Evolutionary conservation across 1,140 invertebrate genomes (phyloP).

Genomic region (Panulirus ornatus): DNA sequence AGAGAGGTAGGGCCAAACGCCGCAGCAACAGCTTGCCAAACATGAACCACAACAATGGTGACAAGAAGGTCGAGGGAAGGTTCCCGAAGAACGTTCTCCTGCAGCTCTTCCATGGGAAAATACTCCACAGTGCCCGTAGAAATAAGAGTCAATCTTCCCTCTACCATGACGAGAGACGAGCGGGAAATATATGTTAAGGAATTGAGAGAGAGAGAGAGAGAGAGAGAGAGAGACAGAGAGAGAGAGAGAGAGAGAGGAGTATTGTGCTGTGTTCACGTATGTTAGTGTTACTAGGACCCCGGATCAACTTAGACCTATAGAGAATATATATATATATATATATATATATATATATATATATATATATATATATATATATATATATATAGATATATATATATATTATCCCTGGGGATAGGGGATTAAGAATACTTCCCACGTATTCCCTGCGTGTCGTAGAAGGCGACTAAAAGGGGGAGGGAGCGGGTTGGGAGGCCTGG

Average conservation of each 20-base stretch:
- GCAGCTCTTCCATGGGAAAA: constrained; percentile 24
- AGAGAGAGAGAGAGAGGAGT: constrained; percentile 20
- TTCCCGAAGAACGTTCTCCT: constrained; percentile 32
- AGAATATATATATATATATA: no score
- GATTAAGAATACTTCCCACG: no score
- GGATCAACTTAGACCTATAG: no score
- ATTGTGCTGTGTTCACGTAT: no score
- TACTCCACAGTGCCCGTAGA: constrained; percentile 9
- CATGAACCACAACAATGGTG: neutral
- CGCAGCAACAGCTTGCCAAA: constrained; percentile 57
- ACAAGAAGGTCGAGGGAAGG: neutral
- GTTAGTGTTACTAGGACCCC: no score
- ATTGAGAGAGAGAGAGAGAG: neutral
- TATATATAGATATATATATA: no score
- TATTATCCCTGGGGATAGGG: no score
- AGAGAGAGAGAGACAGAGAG: neutral
- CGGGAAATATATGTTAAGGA: neutral
- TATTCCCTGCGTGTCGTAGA: no score
- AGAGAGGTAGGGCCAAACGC: neutral
- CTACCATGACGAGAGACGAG: constrained; percentile 7
- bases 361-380: no score
- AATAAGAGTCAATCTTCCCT: constrained; percentile 46
- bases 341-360: no score
- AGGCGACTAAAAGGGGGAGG: no score
- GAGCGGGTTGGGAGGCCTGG: no score